phyloP scores from a whole-genome alignment of 2,888 invertebrate species.

The Xylota segnis region DNA sequence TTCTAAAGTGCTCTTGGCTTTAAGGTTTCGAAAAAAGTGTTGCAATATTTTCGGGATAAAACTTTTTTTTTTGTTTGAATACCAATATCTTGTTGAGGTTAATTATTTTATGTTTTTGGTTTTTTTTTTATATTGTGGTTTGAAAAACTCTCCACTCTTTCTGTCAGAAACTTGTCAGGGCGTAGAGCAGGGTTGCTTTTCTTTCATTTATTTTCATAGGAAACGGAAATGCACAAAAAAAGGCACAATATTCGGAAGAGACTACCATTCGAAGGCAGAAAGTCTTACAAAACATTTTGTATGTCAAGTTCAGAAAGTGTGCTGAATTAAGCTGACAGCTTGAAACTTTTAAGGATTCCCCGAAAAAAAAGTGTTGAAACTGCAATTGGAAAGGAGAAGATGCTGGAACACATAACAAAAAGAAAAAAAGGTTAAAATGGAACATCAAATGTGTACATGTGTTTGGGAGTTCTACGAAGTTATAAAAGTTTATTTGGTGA shows the following conservation, averaged over 20 bases:
- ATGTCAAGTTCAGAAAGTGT: constrained; percentile 67
- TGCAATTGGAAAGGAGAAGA: constrained; percentile 16
- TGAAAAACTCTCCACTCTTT: constrained; percentile 5
- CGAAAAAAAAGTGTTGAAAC: constrained; percentile 12
- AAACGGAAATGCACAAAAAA: background rate
- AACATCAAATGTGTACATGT: constrained; percentile 27
- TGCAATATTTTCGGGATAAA: background rate
- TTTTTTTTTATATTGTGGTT: constrained; percentile 1
- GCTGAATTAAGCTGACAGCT: constrained; percentile 50
- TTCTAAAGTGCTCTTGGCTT: constrained; percentile 4
- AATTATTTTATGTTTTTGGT: constrained; percentile 31
- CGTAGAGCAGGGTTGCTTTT: background rate
- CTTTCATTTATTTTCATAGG: background rate
- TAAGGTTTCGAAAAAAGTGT: constrained; percentile 13
- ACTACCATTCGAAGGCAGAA: background rate
- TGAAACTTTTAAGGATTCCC: constrained; percentile 50
- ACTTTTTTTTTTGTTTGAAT: constrained; percentile 7
- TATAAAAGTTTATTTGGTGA: constrained; percentile 28
- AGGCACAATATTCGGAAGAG: background rate
- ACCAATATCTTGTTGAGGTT: constrained; percentile 34
- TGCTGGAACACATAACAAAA: constrained; percentile 14
- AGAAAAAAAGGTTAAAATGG: constrained; percentile 13
- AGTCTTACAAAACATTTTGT: constrained; percentile 44
- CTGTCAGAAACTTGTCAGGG: constrained; percentile 20
- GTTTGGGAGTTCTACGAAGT: constrained; percentile 12